Conservation (phyloP, 1,140 invertebrate species). For the Reticulitermes speratus region DNA sequence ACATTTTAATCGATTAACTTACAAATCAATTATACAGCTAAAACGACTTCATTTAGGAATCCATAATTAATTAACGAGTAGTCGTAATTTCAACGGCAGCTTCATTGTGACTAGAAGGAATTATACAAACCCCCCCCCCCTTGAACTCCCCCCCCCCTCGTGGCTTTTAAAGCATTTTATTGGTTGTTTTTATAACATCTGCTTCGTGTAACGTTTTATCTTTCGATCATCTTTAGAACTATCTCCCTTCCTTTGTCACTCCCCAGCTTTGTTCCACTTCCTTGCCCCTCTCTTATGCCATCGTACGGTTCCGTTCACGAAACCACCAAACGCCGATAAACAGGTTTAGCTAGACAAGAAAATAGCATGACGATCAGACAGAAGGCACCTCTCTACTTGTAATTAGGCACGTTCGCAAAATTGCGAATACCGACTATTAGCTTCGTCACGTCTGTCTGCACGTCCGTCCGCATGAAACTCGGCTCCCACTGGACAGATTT, state of each 20-base stretch:
- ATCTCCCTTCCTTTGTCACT: background rate
- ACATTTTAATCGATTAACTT: too few relatives aligned
- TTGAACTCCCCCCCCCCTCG: background rate
- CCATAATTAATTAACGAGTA: background rate
- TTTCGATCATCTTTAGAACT: background rate
- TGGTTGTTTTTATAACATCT: background rate
- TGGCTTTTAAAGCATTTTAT: background rate
- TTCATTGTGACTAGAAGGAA: background rate
- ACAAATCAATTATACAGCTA: background rate
- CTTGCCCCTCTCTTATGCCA: background rate
- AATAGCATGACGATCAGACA: too few relatives aligned
- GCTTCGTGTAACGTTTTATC: background rate
- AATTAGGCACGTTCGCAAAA: too few relatives aligned
- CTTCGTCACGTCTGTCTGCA: too few relatives aligned
- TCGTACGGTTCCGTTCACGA: background rate
- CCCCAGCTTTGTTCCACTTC: background rate
- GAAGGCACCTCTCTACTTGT: too few relatives aligned
- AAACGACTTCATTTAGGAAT: background rate
- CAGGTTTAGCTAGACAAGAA: too few relatives aligned
- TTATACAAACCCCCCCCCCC: background rate
- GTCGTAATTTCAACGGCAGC: background rate
- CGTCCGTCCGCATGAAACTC: too few relatives aligned
- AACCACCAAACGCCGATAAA: background rate
- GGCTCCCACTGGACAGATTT: too few relatives aligned
- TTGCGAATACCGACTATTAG: too few relatives aligned